Percentiles rank a stretch among this genome's conserved stretches.
Evolutionary conservation across 2,113 vertebrate genomes (phyloP).

Genomic region (Eleginops maclovinus): DNA sequence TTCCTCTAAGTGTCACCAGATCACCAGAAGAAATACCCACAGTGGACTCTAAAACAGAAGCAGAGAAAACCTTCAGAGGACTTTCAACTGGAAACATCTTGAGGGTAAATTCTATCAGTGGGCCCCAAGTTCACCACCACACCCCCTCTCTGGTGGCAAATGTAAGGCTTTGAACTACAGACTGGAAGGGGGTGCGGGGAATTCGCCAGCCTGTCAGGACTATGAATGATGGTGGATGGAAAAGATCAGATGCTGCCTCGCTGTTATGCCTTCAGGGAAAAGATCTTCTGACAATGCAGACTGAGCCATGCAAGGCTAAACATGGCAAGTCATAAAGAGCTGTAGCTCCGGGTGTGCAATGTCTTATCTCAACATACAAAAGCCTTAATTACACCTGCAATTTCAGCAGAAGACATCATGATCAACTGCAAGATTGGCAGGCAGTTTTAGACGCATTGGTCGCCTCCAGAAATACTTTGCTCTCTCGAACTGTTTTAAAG

Average conservation of each 20-base stretch:
- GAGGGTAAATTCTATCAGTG: slow-evolving; percentile 64
- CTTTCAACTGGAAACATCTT: slow-evolving; percentile 69
- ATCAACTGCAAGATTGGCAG: neutral
- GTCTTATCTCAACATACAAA: slow-evolving; percentile 14
- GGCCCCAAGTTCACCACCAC: slow-evolving; percentile 57
- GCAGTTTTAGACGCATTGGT: neutral
- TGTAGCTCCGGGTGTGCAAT: neutral
- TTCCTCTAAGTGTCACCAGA: slow-evolving; percentile 10
- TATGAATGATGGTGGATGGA: slow-evolving; percentile 71
- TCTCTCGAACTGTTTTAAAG: slow-evolving; percentile 6
- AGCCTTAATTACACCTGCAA: slow-evolving; percentile 15
- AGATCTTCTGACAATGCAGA: slow-evolving; percentile 37
- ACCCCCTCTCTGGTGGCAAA: slow-evolving; percentile 55
- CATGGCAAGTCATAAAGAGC: slow-evolving; percentile 35
- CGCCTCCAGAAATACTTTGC: slow-evolving; percentile 17
- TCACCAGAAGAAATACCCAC: slow-evolving; percentile 20
- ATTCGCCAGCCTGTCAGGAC: slow-evolving; percentile 68
- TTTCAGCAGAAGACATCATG: neutral
- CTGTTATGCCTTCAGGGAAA: slow-evolving; percentile 50
- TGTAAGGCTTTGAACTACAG: slow-evolving; percentile 68
- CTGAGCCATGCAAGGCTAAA: slow-evolving; percentile 31
- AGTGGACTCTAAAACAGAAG: slow-evolving; percentile 50
- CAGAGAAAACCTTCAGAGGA: slow-evolving; percentile 55
- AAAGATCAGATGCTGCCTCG: slow-evolving; percentile 58
- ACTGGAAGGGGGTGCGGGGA: slow-evolving; percentile 52